phyloP scores from a whole-genome alignment of 2,888 invertebrate genomes.

The Meliscaeva auricollis region DNA sequence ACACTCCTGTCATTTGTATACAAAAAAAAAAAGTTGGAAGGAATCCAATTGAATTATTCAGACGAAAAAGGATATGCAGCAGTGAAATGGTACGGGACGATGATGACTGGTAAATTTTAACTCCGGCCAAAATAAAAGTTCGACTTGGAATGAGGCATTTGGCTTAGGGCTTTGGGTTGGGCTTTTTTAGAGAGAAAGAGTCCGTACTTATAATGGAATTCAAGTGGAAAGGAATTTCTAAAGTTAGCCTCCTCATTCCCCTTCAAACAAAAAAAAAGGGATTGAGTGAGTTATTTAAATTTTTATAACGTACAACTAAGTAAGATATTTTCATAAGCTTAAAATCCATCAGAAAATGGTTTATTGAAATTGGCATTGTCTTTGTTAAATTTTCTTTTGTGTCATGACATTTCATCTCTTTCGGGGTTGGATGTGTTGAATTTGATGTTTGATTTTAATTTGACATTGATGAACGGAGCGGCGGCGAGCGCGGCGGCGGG shows the following conservation, averaged over 20 bases:
- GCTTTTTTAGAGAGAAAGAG: neutral
- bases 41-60: slow-evolving; percentile 60
- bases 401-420: neutral
- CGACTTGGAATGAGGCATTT: neutral
- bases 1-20: slow-evolving; percentile 4
- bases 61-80: slow-evolving; percentile 49
- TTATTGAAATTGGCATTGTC: slow-evolving; percentile 13
- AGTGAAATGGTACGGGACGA: slow-evolving; percentile 14
- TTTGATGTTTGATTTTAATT: slow-evolving; percentile 17
- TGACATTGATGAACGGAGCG: neutral
- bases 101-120: slow-evolving; percentile 37
- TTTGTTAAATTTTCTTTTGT: neutral
- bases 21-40: slow-evolving; percentile 33
- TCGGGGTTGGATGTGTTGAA: neutral
- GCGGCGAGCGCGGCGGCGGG: neutral
- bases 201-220: too few relatives aligned
- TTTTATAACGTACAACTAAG: neutral
- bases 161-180: too few relatives aligned
- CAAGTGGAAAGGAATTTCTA: slow-evolving; percentile 6
- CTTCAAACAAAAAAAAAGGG: neutral
- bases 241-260: neutral
- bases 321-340: slow-evolving; percentile 14
- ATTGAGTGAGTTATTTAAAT: slow-evolving; percentile 33
- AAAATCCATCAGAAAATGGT: neutral
- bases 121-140: slow-evolving; percentile 6